Evolutionary conservation across 2,888 invertebrate genomes (phyloP), one percentile per base, ranked within the genome.

Genomic region (Odiellus spinosus): DNA sequence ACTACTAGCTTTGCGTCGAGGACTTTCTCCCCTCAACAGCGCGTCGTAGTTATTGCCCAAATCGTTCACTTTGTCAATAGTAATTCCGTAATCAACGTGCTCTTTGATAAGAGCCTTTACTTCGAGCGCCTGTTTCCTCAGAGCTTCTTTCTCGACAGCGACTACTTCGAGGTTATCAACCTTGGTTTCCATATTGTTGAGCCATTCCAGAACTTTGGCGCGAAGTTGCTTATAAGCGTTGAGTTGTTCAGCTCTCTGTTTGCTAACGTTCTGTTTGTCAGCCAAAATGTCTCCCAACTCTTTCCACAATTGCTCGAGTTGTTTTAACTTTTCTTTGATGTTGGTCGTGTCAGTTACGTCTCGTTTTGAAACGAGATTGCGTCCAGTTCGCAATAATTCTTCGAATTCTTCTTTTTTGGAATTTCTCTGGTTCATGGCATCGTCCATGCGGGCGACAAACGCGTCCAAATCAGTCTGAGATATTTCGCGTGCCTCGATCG

Each of bases 31-130:
- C 33, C 85, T 74, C 3, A 82, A 71, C 40, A 90, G 65, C 12
- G 81, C 79, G 59, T 93, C 91, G 62, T 87, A 90, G 18, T 80
- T 74, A 26, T 77, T 77, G 1, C 91, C 93, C 1, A 88, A 74
- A 61, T 91, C 90, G 66, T 88, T 90, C 46, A 87, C 74, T 70
- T 84, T 87, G 58, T 91, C 91, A 39, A 95, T 80, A 26, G 81
- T 87, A 12, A 74, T 71, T 0, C 76, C 78, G 66, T 80, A 90
- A 59, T 88, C 87, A 45, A 85, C 76, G 65, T 90, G 85, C 61
- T 91, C 90, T 64, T 87, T 86, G 14, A 78, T 70, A 42, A 95
- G 73, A 0, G 67, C 67, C 63, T 67, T 63, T 32, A 71, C 55
- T 53, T 71, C 68, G 44, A 67, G 66, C 43, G 77, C 76, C 66